Percentiles rank a stretch among this genome's conserved stretches.
phyloP scores from a whole-genome alignment of 1,140 invertebrate species.

The Parapsyche elsis region DNA sequence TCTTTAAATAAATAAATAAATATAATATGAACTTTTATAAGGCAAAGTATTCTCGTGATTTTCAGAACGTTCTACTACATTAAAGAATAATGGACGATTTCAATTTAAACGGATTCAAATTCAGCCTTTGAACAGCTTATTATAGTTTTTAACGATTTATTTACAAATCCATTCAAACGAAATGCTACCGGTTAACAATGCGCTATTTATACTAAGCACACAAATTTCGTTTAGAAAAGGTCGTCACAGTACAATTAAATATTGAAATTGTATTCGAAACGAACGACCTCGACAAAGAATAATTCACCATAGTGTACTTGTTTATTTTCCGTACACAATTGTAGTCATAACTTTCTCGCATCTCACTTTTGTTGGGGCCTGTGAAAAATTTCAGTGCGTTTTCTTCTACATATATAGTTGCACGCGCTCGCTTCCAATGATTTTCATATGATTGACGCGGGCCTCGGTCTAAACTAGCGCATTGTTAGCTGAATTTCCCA shows the following conservation, averaged over 20 bases:
- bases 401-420: not conserved
- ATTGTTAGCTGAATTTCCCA: constrained; percentile 1
- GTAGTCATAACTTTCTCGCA: constrained; percentile 17
- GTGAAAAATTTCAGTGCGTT: constrained; percentile 10
- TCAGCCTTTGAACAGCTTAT: no score
- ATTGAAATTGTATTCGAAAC: not conserved
- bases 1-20: no score
- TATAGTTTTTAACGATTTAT: constrained; percentile 1
- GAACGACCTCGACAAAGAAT: not conserved
- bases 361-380: constrained; percentile 17
- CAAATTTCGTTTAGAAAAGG: not conserved
- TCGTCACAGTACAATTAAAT: not conserved
- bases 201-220: not conserved
- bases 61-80: no score
- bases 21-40: no score
- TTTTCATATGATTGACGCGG: constrained; percentile 20
- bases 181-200: no score
- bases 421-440: not conserved
- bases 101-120: no score
- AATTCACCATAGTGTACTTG: not conserved
- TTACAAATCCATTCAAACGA: not conserved
- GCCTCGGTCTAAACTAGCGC: not conserved
- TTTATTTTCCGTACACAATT: constrained; percentile 16
- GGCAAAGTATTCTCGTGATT: no score
- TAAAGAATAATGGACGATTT: no score